Percentiles rank a stretch among this genome's conserved stretches.
Evolutionary conservation across 2,113 vertebrate genomes (phyloP).

Genomic region (Crotalus tigris): DNA sequence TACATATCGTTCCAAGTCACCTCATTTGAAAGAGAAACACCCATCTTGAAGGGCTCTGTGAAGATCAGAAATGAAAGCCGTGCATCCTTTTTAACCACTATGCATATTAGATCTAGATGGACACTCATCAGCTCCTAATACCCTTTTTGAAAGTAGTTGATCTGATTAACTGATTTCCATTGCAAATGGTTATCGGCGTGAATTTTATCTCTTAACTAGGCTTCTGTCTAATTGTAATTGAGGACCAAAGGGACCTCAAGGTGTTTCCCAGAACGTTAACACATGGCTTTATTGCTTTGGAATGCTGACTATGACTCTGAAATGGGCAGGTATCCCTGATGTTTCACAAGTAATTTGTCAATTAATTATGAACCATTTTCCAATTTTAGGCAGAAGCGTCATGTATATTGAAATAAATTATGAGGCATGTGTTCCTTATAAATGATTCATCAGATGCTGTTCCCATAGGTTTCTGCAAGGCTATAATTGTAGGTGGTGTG

Average conservation of each 20-base stretch:
- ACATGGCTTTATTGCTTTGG: slow-evolving; percentile 34
- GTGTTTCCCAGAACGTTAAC: slow-evolving; percentile 11
- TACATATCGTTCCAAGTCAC: background rate
- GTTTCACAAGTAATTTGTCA: slow-evolving; percentile 10
- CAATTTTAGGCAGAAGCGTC: slow-evolving; percentile 28
- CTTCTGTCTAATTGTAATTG: background rate
- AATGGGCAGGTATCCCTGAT: slow-evolving; percentile 26
- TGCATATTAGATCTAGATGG: background rate
- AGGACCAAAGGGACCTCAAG: slow-evolving; percentile 13
- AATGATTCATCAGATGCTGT: slow-evolving; percentile 42
- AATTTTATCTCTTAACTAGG: slow-evolving; percentile 9
- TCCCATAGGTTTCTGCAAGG: background rate
- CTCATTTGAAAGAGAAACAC: background rate
- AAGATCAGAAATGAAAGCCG: background rate
- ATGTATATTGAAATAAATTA: slow-evolving; percentile 22
- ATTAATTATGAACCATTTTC: slow-evolving; percentile 45
- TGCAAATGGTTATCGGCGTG: background rate
- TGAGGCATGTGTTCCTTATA: slow-evolving; percentile 27
- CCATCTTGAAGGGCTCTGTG: background rate
- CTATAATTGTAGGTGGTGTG: background rate
- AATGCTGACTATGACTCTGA: slow-evolving; percentile 14
- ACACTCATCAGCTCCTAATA: background rate
- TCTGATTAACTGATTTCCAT: background rate
- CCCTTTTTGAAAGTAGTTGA: background rate
- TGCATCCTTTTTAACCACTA: background rate